These are phyloP conservation scores for Noctilio leporinus DNA, from an alignment of 2,113 vertebrate genomes.

Conservation along the genomic window DNA sequence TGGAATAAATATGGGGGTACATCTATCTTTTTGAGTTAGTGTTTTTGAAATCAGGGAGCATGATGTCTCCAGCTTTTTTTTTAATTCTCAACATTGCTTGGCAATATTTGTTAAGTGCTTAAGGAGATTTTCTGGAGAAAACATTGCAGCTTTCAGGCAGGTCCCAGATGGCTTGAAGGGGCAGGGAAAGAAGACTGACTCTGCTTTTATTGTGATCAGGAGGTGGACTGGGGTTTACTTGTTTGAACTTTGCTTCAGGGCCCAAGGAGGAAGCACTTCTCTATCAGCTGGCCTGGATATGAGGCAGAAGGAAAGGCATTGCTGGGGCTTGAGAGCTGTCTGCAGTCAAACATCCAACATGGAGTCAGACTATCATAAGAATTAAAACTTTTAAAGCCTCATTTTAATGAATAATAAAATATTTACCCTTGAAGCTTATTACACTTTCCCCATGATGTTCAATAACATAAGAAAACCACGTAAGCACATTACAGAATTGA, in stretches of 20 bases:
- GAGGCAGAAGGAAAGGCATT: background rate
- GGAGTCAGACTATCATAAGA: background rate
- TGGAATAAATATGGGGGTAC: too few relatives aligned
- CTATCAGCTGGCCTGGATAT: background rate
- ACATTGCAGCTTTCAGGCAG: background rate
- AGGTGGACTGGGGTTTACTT: too few relatives aligned
- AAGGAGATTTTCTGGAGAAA: background rate
- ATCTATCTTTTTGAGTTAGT: too few relatives aligned
- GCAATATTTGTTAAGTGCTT: background rate
- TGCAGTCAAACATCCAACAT: background rate
- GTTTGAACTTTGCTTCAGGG: too few relatives aligned
- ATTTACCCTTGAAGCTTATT: background rate
- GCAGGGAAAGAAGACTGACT: background rate
- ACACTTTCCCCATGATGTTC: background rate
- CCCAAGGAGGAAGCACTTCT: background rate
- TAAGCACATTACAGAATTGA: background rate
- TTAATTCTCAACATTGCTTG: background rate
- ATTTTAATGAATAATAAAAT: background rate
- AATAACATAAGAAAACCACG: background rate
- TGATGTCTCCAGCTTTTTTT: background rate
- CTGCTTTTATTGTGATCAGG: background rate
- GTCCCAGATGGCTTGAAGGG: background rate
- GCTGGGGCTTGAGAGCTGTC: background rate
- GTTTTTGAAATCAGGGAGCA: background rate
- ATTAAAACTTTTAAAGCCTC: background rate